Evolutionary conservation across 2,113 vertebrate genomes (phyloP).

Genomic region (Mirza zaza): DNA sequence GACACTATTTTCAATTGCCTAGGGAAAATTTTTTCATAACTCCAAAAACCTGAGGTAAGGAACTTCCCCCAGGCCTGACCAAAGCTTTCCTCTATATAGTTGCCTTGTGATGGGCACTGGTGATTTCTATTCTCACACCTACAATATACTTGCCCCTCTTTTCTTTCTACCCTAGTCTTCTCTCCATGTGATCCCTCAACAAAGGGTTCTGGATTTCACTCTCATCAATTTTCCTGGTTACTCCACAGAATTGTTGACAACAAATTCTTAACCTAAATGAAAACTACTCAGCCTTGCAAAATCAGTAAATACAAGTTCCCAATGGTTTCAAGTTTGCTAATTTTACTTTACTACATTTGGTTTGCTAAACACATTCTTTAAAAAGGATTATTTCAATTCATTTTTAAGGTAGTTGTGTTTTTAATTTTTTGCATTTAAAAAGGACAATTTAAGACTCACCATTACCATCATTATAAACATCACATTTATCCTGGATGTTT

Average conservation of each 20-base stretch:
- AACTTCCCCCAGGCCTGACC: background rate
- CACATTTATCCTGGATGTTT: background rate
- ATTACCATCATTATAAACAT: background rate
- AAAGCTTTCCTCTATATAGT: background rate
- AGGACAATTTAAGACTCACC: background rate
- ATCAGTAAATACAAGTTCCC: slow-evolving; percentile 40
- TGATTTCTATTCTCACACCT: background rate
- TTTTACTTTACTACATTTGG: background rate
- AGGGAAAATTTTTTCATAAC: background rate
- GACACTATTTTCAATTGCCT: background rate
- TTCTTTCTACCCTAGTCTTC: background rate
- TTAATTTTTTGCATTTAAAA: slow-evolving; percentile 36
- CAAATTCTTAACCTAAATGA: background rate
- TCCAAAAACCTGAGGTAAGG: background rate
- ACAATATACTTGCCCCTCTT: background rate
- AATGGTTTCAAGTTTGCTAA: background rate
- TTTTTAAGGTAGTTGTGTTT: background rate
- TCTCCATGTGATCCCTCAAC: background rate
- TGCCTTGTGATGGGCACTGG: background rate
- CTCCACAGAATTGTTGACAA: background rate
- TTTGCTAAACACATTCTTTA: slow-evolving; percentile 27
- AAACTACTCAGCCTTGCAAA: background rate
- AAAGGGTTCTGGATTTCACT: background rate
- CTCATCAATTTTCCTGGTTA: background rate
- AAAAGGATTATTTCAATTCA: background rate